Evolutionary conservation across 35 echinoderm and acorn worm species (phyloP).

Genomic region (Hemicentrotus pulcherrimus): DNA sequence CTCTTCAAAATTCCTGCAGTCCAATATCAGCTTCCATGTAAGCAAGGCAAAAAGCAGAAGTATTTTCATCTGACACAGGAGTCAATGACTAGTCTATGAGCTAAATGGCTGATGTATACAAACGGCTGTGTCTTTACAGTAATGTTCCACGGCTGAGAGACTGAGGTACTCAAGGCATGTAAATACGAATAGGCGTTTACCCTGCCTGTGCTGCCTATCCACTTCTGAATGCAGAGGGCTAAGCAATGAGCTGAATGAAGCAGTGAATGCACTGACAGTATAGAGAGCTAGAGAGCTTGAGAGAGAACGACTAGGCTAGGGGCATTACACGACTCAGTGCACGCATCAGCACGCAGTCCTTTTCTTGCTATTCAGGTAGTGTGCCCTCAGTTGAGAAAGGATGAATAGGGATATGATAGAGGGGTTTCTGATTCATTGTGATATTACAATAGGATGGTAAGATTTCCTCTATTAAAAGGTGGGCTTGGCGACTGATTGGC

Average conservation of each 20-base stretch:
- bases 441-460: background rate
- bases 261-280: background rate
- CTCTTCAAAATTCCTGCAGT: background rate
- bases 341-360: background rate
- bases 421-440: background rate
- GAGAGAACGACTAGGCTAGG: background rate
- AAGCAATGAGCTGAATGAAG: background rate
- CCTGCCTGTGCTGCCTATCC: background rate
- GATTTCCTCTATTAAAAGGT: background rate
- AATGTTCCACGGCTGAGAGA: background rate
- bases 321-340: background rate
- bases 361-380: background rate
- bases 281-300: background rate
- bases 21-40: background rate
- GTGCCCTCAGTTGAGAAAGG: background rate
- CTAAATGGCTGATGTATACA: background rate
- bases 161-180: background rate
- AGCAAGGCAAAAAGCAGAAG: background rate
- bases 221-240: background rate
- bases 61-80: background rate
- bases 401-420: background rate
- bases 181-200: constrained; percentile 11
- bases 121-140: background rate
- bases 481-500: background rate
- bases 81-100: background rate